Evolutionary conservation across 2,113 vertebrate species (phyloP).

Genomic region (Choloepus hoffmanni): DNA sequence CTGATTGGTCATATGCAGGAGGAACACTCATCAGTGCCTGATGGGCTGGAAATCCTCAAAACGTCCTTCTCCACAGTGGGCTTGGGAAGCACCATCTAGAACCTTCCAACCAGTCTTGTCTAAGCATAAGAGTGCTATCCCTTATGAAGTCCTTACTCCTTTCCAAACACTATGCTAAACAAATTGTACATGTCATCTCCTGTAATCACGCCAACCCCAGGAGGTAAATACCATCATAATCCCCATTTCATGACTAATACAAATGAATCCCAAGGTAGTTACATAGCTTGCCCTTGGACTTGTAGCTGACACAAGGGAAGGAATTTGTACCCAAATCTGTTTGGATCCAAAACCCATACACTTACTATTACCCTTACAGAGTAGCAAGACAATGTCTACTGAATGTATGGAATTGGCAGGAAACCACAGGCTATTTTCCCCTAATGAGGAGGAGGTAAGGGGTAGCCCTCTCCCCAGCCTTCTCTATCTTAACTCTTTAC

Average conservation of each 20-base stretch:
- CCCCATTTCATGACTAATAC: neutral
- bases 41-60: neutral
- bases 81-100: neutral
- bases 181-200: neutral
- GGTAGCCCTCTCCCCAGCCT: neutral
- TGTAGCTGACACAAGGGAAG: neutral
- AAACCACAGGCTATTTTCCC: neutral
- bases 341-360: neutral
- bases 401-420: neutral
- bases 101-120: neutral
- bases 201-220: neutral
- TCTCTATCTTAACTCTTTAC: neutral
- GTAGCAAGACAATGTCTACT: neutral
- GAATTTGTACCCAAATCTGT: neutral
- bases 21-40: neutral
- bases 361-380: neutral
- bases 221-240: neutral
- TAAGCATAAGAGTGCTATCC: fast-evolving
- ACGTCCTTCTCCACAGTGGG: neutral
- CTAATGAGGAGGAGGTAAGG: neutral
- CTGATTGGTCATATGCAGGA: neutral
- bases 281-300: neutral
- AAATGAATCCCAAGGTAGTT: neutral
- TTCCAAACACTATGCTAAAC: neutral
- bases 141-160: neutral